These are phyloP conservation scores for Tympanuchus pallidicinctus DNA, from an alignment of 2,113 vertebrate species.

Conservation along the genomic window DNA sequence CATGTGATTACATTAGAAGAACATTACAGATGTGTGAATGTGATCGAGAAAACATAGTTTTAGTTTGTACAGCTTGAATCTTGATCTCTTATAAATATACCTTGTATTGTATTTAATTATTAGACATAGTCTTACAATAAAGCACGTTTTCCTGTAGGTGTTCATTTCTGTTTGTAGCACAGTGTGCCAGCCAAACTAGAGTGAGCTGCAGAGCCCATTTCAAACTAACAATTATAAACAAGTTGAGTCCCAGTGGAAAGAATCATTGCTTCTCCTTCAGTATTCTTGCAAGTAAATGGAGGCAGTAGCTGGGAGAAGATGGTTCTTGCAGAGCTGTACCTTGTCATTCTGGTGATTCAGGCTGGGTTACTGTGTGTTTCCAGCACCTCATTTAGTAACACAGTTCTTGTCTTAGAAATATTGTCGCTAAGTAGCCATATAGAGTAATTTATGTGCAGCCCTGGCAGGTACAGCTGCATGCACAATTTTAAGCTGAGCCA, in stretches of 20 bases:
- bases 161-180: background rate
- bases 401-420: background rate
- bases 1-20: background rate
- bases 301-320: background rate
- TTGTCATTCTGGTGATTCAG: background rate
- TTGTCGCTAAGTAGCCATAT: background rate
- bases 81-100: background rate
- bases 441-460: background rate
- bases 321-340: background rate
- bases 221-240: background rate
- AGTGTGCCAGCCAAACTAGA: background rate
- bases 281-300: background rate
- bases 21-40: fast-evolving
- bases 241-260: constrained; percentile 3
- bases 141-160: background rate
- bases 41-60: background rate
- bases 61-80: background rate
- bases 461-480: background rate
- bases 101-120: background rate
- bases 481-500: background rate
- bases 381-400: background rate
- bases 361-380: background rate
- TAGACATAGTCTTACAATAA: background rate
- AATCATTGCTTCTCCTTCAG: background rate
- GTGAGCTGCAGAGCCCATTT: fast-evolving